These are phyloP conservation scores for Saccostrea cuccullata DNA, from an alignment of 1,140 invertebrate genomes.

Conservation along the genomic window DNA sequence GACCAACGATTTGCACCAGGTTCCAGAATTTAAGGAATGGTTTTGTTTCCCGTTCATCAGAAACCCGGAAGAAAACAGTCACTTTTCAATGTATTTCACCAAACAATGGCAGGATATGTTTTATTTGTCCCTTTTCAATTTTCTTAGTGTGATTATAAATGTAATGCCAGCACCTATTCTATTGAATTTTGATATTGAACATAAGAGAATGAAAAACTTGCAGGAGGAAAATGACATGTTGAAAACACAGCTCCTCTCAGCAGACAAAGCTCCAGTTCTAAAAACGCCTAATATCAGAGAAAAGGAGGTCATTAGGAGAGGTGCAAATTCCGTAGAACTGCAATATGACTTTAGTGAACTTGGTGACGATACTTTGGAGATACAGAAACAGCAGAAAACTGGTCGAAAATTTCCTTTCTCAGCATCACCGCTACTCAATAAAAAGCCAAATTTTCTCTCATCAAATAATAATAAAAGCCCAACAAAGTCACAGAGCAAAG, in stretches of 20 bases:
- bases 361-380: slow-evolving; percentile 63
- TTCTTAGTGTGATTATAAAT: slow-evolving; percentile 89
- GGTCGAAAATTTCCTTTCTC: slow-evolving; percentile 65
- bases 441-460: slow-evolving; percentile 5
- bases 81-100: slow-evolving; percentile 93
- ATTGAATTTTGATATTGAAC: slow-evolving; percentile 91
- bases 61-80: slow-evolving; percentile 93
- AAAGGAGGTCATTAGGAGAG: slow-evolving; percentile 33
- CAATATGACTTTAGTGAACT: slow-evolving; percentile 73
- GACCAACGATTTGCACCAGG: slow-evolving; percentile 90
- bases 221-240: slow-evolving; percentile 89
- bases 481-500: slow-evolving; percentile 8
- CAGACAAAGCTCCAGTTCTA: neutral
- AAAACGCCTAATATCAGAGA: neutral
- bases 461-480: neutral
- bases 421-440: slow-evolving; percentile 36
- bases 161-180: slow-evolving; percentile 87
- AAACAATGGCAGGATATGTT: slow-evolving; percentile 97
- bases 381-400: slow-evolving; percentile 65
- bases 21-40: slow-evolving; percentile 97
- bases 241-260: slow-evolving; percentile 66
- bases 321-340: slow-evolving; percentile 63
- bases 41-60: slow-evolving; percentile 96
- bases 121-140: slow-evolving; percentile 95
- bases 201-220: slow-evolving; percentile 86